These are phyloP conservation scores for Chondrilla cf. caribensis DNA, from an alignment of 37 sponge, comb jelly and placozoan genomes.

Conservation along the genomic window DNA sequence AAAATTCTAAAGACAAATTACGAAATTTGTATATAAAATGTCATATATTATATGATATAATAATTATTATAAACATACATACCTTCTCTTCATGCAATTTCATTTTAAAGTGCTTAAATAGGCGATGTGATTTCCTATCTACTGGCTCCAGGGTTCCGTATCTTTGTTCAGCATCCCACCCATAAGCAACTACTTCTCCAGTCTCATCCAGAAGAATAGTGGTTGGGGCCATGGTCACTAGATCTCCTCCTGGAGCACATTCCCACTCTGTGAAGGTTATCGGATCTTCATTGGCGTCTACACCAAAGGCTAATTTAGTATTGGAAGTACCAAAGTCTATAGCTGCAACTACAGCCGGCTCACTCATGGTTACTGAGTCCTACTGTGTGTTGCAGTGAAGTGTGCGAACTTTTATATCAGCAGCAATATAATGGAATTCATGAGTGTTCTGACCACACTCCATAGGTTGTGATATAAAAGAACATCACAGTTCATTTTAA, in stretches of 20 bases:
- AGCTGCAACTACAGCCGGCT: conserved; percentile 3
- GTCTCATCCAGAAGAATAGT: background rate
- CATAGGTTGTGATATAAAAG: too few relatives aligned
- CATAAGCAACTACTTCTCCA: conserved; percentile 6
- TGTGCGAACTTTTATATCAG: too few relatives aligned
- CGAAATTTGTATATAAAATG: background rate
- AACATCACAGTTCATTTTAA: too few relatives aligned
- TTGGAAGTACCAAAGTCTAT: conserved; percentile 20
- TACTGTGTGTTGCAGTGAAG: too few relatives aligned
- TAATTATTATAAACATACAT: background rate
- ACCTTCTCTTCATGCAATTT: background rate
- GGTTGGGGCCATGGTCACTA: background rate
- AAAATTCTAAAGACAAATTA: background rate
- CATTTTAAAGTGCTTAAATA: conserved; percentile 21
- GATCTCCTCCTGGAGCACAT: background rate
- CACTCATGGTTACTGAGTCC: too few relatives aligned
- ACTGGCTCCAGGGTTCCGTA: background rate
- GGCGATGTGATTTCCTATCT: background rate
- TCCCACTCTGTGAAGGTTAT: background rate
- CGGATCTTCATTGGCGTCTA: too few relatives aligned
- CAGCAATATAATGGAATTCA: too few relatives aligned
- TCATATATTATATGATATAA: background rate
- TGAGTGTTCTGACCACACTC: too few relatives aligned
- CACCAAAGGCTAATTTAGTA: conserved; percentile 4
- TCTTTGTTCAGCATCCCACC: background rate